Evolutionary conservation across 2,113 vertebrate species (phyloP), one percentile per base, ranked within the genome.

Genomic region (Hippolais icterina): DNA sequence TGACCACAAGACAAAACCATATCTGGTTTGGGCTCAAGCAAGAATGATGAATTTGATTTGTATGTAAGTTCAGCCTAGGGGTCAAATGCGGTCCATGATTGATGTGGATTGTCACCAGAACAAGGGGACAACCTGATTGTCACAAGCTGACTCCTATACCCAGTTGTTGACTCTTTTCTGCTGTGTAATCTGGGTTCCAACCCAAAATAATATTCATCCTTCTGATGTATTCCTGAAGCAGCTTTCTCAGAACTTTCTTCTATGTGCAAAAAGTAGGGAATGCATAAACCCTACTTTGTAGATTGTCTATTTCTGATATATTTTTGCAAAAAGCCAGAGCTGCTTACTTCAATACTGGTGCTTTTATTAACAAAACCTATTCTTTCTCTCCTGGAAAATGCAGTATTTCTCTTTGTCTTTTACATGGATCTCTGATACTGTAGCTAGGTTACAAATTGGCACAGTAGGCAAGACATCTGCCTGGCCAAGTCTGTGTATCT

Each of bases 371-470:
- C 1, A 74, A 70, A 33, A 20, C 10, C 2, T 2, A 5, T 23
- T 65, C 1, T 25, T 80, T 78, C 49, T 4, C 9, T 13, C 28
- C 10, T 21, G 28, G 46, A 91, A 91, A 79, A 69, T 16, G 4
- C 27, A 63, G 9, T 25, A 52, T 66, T 66, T 90, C 13, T 29
- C 15, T 77, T 80, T 95, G 59, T 90, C 25, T 81, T 94, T 70
- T 18, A 21, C 66, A 44, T 74, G 63, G 25, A 46, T 83, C 9
- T 69, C 52, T 80, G n/a, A 23, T 57, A 28, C 42, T 0, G 18
- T 89, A 91, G 63, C 84, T 89, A 89, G 92, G 90, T 89, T 89
- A 93, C 87, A 71, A 80, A 63, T 0, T 90, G 85, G 75, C 54
- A 77, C 47, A 60, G 65, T 9, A 82, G 91, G 9, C 56, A 76